Percentiles rank a stretch among this genome's conserved stretches.
Conservation (phyloP, 2,113 vertebrate species). For the Dicentrarchus labrax region DNA sequence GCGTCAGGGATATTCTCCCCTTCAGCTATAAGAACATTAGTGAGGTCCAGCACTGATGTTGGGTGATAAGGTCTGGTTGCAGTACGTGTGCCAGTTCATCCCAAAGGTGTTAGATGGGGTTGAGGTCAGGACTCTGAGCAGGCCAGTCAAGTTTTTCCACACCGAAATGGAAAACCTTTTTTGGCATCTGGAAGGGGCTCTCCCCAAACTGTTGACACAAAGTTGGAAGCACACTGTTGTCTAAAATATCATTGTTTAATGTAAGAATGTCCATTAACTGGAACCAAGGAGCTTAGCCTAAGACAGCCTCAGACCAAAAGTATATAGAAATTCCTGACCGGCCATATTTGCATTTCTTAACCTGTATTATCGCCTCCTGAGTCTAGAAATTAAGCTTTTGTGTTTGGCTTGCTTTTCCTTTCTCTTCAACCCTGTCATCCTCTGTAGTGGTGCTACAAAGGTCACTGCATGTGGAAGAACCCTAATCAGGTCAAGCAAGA, state of each 20-base stretch:
- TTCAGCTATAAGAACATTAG: not conserved
- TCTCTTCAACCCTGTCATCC: not conserved
- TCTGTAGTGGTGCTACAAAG: conserved; percentile 97
- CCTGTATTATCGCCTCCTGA: not conserved
- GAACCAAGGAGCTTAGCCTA: not conserved
- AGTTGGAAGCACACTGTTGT: not conserved
- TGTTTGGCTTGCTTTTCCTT: not conserved
- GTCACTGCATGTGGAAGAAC: conserved; percentile 99
- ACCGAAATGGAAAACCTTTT: not conserved
- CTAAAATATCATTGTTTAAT: not conserved
- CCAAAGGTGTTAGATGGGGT: too few species aligned
- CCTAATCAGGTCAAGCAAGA: conserved; percentile 94
- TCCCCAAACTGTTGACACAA: not conserved
- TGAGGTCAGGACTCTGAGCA: not conserved
- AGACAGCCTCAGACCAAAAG: not conserved
- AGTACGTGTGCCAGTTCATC: not conserved
- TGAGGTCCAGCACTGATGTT: not conserved
- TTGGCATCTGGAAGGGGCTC: not conserved
- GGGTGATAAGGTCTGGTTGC: not conserved
- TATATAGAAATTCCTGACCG: not conserved
- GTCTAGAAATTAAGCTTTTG: not conserved
- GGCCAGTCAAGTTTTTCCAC: not conserved
- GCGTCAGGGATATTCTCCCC: not conserved
- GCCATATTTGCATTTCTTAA: not conserved
- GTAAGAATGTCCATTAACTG: not conserved